Evolutionary conservation across 1,140 invertebrate species (phyloP), one percentile per base, ranked within the genome.

Genomic region (Drosophila albomicans): DNA sequence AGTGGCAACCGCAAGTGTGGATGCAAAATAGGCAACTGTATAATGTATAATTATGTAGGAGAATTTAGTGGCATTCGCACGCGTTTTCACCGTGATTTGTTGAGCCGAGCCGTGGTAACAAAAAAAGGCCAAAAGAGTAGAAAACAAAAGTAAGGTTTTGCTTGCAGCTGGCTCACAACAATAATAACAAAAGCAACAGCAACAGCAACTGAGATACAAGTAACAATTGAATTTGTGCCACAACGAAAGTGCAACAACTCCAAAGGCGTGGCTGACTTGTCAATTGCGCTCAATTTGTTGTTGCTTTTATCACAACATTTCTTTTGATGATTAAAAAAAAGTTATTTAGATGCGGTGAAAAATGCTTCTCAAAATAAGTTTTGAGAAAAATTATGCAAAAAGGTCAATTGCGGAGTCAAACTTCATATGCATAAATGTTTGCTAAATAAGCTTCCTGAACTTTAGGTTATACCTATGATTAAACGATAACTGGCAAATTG

Each of bases 61-160:
- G 66, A 78, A 75, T 75, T 71, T 57, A 62, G 66, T 48, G 72
- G 54, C 45, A 78, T 62, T 70, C 76, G 63, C 43, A 51, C 63
- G 57, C 57, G 64, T 41, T 78, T 75, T 75, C 59, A 61, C 56
- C 68, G 54, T 65, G 54, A 71, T 58, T 64, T 65, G 38, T 66
- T 43, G 46, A 62, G 30, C 15, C 11, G 46, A 49, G 58, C 13
- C 41, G 7, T 45, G 41, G 49, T 25, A 58, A 25, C 3, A 25
- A 25, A 25, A 25, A 71, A 51, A 52, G 49, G 20, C 20, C 43
- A 71, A 71, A 63, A 11, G 15, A 45, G 32, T 41, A 46, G 20
- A 38, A 61, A 62, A 62, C 46, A 57, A 62, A 59, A 61, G 49
- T 48, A 43, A 56, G 67, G 41, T 38, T 25, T 28, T 49, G 32